These are phyloP conservation scores for Rhynchophorus ferrugineus DNA, from an alignment of 1,140 invertebrate genomes.

Conservation along the genomic window DNA sequence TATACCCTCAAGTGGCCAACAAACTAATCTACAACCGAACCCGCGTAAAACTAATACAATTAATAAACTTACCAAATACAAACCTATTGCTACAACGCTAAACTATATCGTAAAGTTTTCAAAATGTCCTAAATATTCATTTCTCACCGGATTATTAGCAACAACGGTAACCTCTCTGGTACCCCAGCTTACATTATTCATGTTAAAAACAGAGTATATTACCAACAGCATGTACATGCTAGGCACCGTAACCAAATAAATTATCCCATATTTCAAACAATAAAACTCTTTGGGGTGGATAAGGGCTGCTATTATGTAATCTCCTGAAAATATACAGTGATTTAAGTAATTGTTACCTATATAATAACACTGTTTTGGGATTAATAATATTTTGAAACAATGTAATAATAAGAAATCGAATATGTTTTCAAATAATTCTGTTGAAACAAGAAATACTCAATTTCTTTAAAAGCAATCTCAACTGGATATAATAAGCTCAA, in stretches of 20 bases:
- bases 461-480: too few relatives aligned
- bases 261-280: conserved; percentile 67
- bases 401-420: too few relatives aligned
- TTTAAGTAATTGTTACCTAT: not conserved
- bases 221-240: conserved; percentile 91
- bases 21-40: conserved; percentile 5
- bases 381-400: too few relatives aligned
- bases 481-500: too few relatives aligned
- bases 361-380: too few relatives aligned
- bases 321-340: conserved; percentile 26
- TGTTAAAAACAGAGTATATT: conserved; percentile 84
- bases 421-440: too few relatives aligned
- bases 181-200: conserved; percentile 87
- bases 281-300: conserved; percentile 79
- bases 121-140: too few relatives aligned
- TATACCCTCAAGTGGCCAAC: not conserved
- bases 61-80: not conserved
- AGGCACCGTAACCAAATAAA: conserved; percentile 89
- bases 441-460: too few relatives aligned
- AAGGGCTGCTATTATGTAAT: conserved; percentile 62
- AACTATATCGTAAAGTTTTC: too few relatives aligned
- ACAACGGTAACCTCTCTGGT: conserved; percentile 62
- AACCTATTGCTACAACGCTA: not conserved
- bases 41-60: not conserved
- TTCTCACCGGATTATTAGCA: conserved; percentile 41